Percentiles rank a stretch among this genome's conserved stretches.
These are phyloP conservation scores for Octonoba sinensis DNA, from an alignment of 2,888 invertebrate genomes.

Conservation along the genomic window DNA sequence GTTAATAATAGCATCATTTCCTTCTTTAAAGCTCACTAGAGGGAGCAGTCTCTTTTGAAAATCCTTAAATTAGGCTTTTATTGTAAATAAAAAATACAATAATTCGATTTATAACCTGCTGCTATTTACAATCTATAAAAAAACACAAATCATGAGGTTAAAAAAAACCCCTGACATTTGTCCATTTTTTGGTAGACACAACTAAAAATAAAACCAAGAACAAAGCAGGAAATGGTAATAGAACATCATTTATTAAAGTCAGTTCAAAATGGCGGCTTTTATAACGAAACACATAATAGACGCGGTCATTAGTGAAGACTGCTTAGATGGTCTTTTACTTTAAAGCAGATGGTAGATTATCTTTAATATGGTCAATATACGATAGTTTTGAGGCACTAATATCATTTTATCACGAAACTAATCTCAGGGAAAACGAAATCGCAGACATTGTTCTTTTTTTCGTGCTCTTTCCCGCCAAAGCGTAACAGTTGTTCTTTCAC, in stretches of 20 bases:
- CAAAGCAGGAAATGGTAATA: conserved; percentile 3
- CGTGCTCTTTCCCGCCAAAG: conserved; percentile 1
- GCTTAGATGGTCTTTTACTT: conserved; percentile 17
- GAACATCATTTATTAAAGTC: conserved; percentile 44
- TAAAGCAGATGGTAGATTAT: conserved; percentile 37
- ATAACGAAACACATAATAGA: conserved; percentile 28
- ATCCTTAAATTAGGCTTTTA: too few species aligned
- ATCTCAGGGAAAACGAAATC: conserved; percentile 13
- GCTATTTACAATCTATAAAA: conserved; percentile 28
- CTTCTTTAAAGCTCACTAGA: too few species aligned
- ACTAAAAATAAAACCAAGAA: not conserved
- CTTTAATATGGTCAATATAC: conserved; percentile 12
- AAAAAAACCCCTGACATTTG: conserved; percentile 20
- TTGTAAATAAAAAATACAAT: not conserved
- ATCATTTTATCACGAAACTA: conserved; percentile 39
- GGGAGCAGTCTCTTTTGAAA: too few species aligned
- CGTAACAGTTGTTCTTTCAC: not conserved
- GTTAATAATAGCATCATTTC: too few species aligned
- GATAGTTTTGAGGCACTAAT: conserved; percentile 26
- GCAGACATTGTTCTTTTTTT: conserved; percentile 13
- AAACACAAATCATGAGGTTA: not conserved
- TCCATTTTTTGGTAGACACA: not conserved
- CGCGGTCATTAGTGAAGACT: conserved; percentile 19
- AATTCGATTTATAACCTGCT: conserved; percentile 14
- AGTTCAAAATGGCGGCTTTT: conserved; percentile 12